Base-by-base conservation (phyloP, 1,140 invertebrate species). In the Drosophila neocordata region DNA sequence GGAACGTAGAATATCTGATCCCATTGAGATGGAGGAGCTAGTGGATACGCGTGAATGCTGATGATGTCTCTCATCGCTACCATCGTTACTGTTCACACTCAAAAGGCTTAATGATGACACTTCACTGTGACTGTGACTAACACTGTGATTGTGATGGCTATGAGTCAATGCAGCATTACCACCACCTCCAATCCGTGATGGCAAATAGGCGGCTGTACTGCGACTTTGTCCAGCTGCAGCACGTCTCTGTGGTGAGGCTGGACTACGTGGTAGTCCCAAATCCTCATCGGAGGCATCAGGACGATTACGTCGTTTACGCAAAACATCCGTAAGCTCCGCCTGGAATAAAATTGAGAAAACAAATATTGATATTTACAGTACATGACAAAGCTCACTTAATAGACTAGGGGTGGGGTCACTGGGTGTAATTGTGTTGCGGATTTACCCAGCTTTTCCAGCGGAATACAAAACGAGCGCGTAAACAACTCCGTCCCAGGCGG, bases 371-470 rank as follows among this genome's bases (percentile, higher is more conserved):
- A 11, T 70, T 48, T 11, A 11, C 52, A 13, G n/a, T 53, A 24
- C 22, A 24, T 24, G 22, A 24, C 22, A 15, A 9, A n/a, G 4
- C 4, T 6, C 0, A 35, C 1, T 1, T 1, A 9, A n/a, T 44
- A 31, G 12, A 20, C 15, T 2, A 2, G 12, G 22, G 15, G 4
- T 1, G 24, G 20, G 12, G 8, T 2, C 1, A 9, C n/a, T 15
- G 13, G 52, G 11, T 35, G 20, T 27, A 9, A 4, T 9, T 37
- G 5, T 52, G 18, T 31, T 11, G 37, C 13, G 41, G 31, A 34
- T 65, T 77, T 91, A 91, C 90, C 90, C 90, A 91, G 70, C 87
- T 91, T 59, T 91, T 91, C 90, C 90, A 90, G 53, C 90, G 89
- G 62, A 91, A 91, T 15, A 91, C 88, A n/a, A 91, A 67, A 4